A percentile compares a stretch with the other conserved stretches of the same genome.
Evolutionary conservation across 1,140 invertebrate genomes (phyloP).

Genomic region (Ptiloglossa arizonensis): DNA sequence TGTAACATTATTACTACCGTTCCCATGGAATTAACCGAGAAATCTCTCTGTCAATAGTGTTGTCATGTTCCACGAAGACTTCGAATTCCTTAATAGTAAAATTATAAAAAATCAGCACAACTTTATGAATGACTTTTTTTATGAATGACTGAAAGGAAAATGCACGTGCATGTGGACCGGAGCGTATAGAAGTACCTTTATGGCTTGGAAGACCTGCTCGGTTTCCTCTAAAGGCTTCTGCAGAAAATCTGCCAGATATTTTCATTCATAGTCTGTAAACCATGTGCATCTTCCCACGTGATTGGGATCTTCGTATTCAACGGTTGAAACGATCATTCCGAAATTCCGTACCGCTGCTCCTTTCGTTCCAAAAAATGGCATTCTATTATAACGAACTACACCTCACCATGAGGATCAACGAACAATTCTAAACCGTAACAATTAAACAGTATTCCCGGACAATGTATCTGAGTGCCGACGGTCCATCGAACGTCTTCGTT

Average conservation of each 20-base stretch:
- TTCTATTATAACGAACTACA: neutral
- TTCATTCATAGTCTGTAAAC: slow-evolving; percentile 78
- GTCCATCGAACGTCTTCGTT: neutral
- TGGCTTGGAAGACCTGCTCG: slow-evolving; percentile 79
- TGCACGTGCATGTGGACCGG: slow-evolving; percentile 68
- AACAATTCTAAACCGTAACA: neutral
- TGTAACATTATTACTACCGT: no score
- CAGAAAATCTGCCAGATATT: slow-evolving; percentile 78
- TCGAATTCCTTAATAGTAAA: neutral
- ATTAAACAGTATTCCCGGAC: neutral
- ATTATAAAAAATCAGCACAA: slow-evolving; percentile 7
- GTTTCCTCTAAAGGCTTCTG: slow-evolving; percentile 76
- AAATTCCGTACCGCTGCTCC: neutral
- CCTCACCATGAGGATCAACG: neutral
- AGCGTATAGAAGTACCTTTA: slow-evolving; percentile 76
- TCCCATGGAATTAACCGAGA: no score
- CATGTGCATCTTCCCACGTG: slow-evolving; percentile 76
- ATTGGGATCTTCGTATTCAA: slow-evolving; percentile 42
- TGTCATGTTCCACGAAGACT: neutral
- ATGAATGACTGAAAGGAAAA: slow-evolving; percentile 75
- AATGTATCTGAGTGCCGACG: neutral
- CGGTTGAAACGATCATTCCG: neutral
- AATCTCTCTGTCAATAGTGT: neutral
- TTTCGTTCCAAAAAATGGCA: neutral
- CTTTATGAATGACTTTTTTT: slow-evolving; percentile 68